Evolutionary conservation across 2,113 vertebrate species (phyloP).

Genomic region (Aspiorhynchus laticeps): DNA sequence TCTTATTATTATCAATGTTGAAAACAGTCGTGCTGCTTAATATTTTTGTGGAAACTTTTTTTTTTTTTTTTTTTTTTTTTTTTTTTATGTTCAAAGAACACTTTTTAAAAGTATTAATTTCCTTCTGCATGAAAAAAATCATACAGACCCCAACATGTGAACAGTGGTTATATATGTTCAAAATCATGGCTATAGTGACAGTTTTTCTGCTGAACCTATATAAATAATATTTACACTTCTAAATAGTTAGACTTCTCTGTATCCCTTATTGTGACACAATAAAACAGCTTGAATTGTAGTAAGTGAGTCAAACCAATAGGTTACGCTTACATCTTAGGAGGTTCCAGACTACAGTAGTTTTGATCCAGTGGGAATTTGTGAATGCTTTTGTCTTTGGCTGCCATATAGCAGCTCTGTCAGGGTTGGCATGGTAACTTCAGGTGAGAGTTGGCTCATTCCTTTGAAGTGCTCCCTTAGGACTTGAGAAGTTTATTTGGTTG

Average conservation of each 20-base stretch:
- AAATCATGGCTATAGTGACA: no score
- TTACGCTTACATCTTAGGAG: neutral
- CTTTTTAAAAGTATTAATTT: neutral
- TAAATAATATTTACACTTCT: neutral
- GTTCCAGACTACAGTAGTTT: neutral
- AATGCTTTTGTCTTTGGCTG: slow-evolving; percentile 28
- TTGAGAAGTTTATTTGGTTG: slow-evolving; percentile 35
- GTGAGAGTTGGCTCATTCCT: slow-evolving; percentile 36
- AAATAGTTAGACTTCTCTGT: neutral
- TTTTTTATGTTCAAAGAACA: no score
- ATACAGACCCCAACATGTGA: no score
- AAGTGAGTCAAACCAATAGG: neutral
- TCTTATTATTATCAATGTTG: neutral
- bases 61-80: no score
- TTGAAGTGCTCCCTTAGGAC: slow-evolving; percentile 11
- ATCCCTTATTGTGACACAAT: neutral
- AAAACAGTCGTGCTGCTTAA: neutral
- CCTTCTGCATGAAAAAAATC: no score
- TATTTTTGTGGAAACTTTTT: neutral
- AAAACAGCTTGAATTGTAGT: neutral
- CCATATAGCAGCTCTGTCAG: neutral
- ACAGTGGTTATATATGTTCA: no score
- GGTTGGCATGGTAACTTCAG: slow-evolving; percentile 43
- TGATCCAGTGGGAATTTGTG: neutral
- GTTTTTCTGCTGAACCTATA: neutral